A percentile compares a stretch with the other conserved stretches of the same genome.
Conservation (phyloP, 2,797 vertebrate species). For the Sebastes hopkinsi region DNA sequence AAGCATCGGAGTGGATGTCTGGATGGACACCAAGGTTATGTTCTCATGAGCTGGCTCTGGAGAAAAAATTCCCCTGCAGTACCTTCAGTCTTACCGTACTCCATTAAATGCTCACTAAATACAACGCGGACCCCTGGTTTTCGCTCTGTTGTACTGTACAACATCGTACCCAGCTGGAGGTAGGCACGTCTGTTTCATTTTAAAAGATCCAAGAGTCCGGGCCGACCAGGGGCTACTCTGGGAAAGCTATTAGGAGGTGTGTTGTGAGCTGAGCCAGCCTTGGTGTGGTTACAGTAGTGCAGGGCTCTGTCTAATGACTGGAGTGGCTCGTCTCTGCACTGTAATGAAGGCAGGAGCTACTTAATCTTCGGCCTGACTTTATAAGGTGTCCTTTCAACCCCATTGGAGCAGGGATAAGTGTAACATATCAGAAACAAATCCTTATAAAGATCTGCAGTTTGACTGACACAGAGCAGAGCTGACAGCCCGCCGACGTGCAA, state of each 20-base stretch:
- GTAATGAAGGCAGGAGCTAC: conserved; percentile 52
- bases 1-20: conserved; percentile 32
- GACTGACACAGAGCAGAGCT: conserved; percentile 9
- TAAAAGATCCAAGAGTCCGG: conserved; percentile 37
- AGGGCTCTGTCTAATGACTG: conserved; percentile 63
- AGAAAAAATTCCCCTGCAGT: neutral
- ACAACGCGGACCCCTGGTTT: conserved; percentile 6
- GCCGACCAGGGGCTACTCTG: conserved; percentile 55
- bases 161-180: conserved; percentile 49
- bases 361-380: conserved; percentile 68
- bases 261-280: conserved; percentile 70
- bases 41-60: conserved; percentile 33
- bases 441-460: conserved; percentile 47
- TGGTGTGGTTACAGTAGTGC: conserved; percentile 56
- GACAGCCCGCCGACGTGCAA: conserved; percentile 40
- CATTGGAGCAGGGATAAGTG: conserved; percentile 41
- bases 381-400: conserved; percentile 72
- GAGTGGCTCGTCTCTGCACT: conserved; percentile 34
- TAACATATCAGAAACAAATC: conserved; percentile 47
- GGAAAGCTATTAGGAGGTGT: conserved; percentile 81
- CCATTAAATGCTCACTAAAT: conserved; percentile 26
- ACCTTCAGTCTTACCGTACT: conserved; percentile 9
- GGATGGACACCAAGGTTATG: conserved; percentile 40
- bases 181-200: conserved; percentile 59
- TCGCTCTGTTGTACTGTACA: conserved; percentile 15